A percentile compares a stretch with the other conserved stretches of the same genome.
Conservation (phyloP, 2,888 invertebrate species). For the Gerris lacustris region DNA sequence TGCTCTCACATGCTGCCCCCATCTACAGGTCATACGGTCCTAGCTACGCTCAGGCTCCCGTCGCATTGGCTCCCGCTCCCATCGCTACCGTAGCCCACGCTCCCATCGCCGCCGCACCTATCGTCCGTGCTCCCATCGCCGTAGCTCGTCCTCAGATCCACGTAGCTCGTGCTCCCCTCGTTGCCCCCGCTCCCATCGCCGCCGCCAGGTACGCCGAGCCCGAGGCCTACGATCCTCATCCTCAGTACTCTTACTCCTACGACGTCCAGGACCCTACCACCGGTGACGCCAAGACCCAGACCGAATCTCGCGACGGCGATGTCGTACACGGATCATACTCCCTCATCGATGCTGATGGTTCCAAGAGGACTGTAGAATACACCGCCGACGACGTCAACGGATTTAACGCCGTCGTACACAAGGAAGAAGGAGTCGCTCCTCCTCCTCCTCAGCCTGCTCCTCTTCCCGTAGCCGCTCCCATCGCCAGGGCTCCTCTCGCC, state of each 20-base stretch:
- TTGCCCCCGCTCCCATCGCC: conserved; percentile 9
- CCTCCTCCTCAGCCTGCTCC: neutral
- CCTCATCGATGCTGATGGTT: neutral
- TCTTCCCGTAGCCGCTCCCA: neutral
- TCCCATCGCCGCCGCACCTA: conserved; percentile 15
- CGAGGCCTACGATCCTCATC: conserved; percentile 14
- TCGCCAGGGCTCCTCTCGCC: neutral
- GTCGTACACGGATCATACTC: conserved; percentile 15
- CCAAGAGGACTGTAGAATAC: conserved; percentile 12
- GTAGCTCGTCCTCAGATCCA: conserved; percentile 9
- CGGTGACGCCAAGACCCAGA: conserved; percentile 17
- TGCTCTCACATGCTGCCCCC: neutral
- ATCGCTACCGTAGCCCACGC: conserved; percentile 17
- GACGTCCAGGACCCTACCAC: conserved; percentile 11
- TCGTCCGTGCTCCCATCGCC: conserved; percentile 18
- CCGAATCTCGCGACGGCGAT: conserved; percentile 12
- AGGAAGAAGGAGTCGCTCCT: conserved; percentile 10
- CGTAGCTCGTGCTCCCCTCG: conserved; percentile 15
- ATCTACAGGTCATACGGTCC: neutral
- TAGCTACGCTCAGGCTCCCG: conserved; percentile 4
- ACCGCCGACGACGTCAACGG: conserved; percentile 15
- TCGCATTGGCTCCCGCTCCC: neutral
- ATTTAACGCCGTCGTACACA: conserved; percentile 10
- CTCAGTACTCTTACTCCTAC: conserved; percentile 14
- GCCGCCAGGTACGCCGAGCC: neutral